Evolutionary conservation across 1,140 invertebrate genomes (phyloP), one percentile per base, ranked within the genome.

Genomic region (Caerostris darwini): DNA sequence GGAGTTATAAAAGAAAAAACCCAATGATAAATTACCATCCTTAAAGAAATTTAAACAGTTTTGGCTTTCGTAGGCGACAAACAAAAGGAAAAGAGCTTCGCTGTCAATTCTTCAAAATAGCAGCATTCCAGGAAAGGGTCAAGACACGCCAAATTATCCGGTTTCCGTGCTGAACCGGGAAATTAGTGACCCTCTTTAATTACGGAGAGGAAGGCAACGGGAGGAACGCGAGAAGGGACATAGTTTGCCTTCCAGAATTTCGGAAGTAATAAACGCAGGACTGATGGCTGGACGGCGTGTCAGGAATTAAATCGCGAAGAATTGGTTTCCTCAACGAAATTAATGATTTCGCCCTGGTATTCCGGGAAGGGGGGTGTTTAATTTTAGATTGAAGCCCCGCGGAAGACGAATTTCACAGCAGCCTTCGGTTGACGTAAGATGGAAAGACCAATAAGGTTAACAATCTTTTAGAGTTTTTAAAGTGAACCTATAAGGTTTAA

Each of bases 241-340:
- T 85, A 87, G 85, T 87, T 59, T 87, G 61, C 87, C 87, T 69
- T 57, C 61, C 57, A 89, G 87, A 89, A 89, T 89, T 89, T 61
- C 61, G 87, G 87, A 89, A 89, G 87, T 71, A 89, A 89, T 89
- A 89, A 34, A 89, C 67, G 87, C 64, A 54, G 50, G 87, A 89
- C 57, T 89, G 87, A 89, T 89, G 64, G 57, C 87, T 53, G 53
- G 57, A 56, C 61, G 87, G 6, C 85, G 58, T 87, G 50, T 71
- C 87, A 71, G 56, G 87, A 89, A 89, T 89, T 89, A 89, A 89
- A 89, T 89, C 87, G 53, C 64, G 61, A 89, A 89, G 87, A 89
- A 89, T 89, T 89, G 67, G 64, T 56, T 57, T 71, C 50, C 53
- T 53, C 85, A 69, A 69, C 61, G 64, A 71, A 89, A 89, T 89